Percentiles rank a stretch among this genome's conserved stretches.
Conservation (phyloP, 2,888 invertebrate species). For the Zaprionus obscuricornis region DNA sequence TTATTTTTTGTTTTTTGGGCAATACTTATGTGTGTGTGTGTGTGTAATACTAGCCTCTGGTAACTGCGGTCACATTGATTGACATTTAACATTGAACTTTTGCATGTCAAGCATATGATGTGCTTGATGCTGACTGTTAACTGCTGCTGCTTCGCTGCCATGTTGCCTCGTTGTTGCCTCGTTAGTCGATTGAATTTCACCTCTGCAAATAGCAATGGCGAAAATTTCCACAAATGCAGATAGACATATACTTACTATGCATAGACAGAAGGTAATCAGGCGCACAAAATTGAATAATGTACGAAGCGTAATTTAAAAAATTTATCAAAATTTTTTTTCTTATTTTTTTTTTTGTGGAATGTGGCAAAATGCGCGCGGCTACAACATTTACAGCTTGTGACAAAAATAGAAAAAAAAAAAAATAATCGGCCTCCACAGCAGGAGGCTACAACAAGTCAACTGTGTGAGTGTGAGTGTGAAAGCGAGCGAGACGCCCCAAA, state of each 20-base stretch:
- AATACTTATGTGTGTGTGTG: too few species aligned
- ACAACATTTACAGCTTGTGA: conserved; percentile 13
- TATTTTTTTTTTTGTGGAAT: too few species aligned
- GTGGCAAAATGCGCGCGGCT: conserved; percentile 21
- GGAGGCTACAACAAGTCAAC: conserved; percentile 15
- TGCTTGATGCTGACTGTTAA: conserved; percentile 2
- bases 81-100: conserved; percentile 73
- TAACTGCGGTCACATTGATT: conserved; percentile 56
- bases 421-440: conserved; percentile 11
- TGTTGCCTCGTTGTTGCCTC: too few species aligned
- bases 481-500: conserved; percentile 8
- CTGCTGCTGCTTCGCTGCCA: too few species aligned
- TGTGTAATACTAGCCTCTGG: conserved; percentile 1
- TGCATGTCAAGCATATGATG: conserved; percentile 41
- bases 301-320: conserved; percentile 29
- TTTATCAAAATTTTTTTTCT: too few species aligned
- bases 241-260: conserved; percentile 3
- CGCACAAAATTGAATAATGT: conserved; percentile 43
- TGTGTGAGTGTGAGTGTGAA: too few species aligned
- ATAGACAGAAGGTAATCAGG: conserved; percentile 46
- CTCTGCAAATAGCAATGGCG: conserved; percentile 55
- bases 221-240: conserved; percentile 32
- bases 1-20: too few species aligned
- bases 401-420: not conserved
- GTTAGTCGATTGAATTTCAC: conserved; percentile 58